phyloP scores from a whole-genome alignment of 2,888 invertebrate genomes.

The Sepiola atlantica region DNA sequence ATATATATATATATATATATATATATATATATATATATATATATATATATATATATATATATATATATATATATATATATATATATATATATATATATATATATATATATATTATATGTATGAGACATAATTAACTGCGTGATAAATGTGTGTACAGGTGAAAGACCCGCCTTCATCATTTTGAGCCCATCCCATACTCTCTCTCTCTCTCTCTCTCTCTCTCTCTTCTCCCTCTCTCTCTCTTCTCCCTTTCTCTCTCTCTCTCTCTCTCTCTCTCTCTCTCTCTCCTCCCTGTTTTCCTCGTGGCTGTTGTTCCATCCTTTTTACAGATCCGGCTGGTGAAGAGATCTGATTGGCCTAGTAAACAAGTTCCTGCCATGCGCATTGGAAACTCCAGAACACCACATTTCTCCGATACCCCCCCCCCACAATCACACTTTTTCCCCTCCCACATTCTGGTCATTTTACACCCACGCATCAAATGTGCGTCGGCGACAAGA shows the following conservation, averaged over 20 bases:
- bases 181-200: not conserved
- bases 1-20: too few species aligned
- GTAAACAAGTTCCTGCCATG: not conserved
- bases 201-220: conserved; percentile 48
- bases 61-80: too few species aligned
- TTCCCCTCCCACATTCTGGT: too few species aligned
- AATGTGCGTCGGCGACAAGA: not conserved
- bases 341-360: not conserved
- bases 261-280: conserved; percentile 48
- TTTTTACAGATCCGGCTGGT: not conserved
- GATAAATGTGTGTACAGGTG: not conserved
- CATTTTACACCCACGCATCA: not conserved
- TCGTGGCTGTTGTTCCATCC: not conserved
- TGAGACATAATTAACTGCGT: not conserved
- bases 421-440: too few species aligned
- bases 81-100: too few species aligned
- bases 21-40: too few species aligned
- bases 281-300: not conserved
- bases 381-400: not conserved
- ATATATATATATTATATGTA: not conserved
- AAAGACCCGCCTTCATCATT: not conserved
- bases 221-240: conserved; percentile 49
- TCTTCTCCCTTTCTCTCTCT: conserved; percentile 49
- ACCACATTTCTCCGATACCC: too few species aligned
- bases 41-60: too few species aligned